Evolutionary conservation across 2,113 vertebrate genomes (phyloP), one percentile per base, ranked within the genome.

Genomic region (Microtus richardsoni): DNA sequence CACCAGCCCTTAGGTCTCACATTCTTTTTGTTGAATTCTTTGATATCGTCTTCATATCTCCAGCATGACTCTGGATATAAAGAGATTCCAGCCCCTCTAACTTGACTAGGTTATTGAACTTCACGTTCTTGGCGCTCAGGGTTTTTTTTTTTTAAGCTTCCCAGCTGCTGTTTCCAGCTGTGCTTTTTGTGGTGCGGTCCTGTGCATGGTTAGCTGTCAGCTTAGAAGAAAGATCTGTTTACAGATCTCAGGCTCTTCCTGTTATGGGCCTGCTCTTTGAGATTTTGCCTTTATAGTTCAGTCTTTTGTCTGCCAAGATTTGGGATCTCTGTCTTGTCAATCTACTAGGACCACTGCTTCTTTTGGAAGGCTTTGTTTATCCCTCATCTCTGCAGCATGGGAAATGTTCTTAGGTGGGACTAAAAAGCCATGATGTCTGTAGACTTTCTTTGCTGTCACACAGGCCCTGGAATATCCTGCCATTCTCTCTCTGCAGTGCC

Each of bases 351-450:
- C 44, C 19, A 49, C 41, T 80, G 49, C 28, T 86, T 89, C 79
- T 36, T 41, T 58, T 41, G 19, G 41, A 68, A 36, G 30, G 21
- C 28, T 70, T 33, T 4, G 4, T 78, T 91, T 44, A 62, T 58
- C 88, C 58, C 19, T 83, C 14, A 26, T 28, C 26, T 93, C 58
- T 93, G 14, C 58, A 91, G 86, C 78, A 73, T 95, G 68, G 68
- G 39, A 91, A 93, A 62, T 70, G 7, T 68, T 80, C 47, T 87
- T 47, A 68, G 83, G 22, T 54, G 47, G 33, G 19, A 28, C 2
- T 21, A n/a, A 70, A 68, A 89, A 87, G n/a, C 28, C 54, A 62
- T 47, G 41, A 21, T 77, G 68, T 58, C 24, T 49, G 0, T 33
- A 30, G 73, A 88, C 44, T 86, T 96, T 17, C 70, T 58, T 94